phyloP scores from a whole-genome alignment of 2,888 invertebrate species.

The Zhengitettix transpicula region DNA sequence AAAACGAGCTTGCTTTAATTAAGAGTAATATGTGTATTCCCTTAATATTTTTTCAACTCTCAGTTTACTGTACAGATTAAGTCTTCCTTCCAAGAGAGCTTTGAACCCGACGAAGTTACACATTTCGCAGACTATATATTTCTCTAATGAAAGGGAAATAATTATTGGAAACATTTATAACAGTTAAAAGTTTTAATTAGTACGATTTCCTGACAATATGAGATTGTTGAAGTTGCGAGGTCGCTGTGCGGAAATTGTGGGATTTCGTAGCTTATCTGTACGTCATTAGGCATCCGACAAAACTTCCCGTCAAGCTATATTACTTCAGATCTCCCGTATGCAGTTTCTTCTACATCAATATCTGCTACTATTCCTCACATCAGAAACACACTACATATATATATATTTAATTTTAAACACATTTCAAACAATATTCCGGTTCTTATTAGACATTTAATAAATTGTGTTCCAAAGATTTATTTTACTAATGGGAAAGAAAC shows the following conservation, averaged over 20 bases:
- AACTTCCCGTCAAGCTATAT: too few species aligned
- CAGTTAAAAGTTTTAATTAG: conserved; percentile 10
- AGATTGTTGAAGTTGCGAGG: background rate
- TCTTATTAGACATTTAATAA: too few species aligned
- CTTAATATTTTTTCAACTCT: background rate
- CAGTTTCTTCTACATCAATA: too few species aligned
- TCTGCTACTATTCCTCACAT: too few species aligned
- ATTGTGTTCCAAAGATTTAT: too few species aligned
- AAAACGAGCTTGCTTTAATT: too few species aligned
- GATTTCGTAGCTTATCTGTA: conserved; percentile 3
- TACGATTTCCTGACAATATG: conserved; percentile 6
- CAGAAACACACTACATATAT: too few species aligned
- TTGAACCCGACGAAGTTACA: background rate
- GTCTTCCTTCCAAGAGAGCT: background rate
- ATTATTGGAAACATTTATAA: conserved; percentile 6
- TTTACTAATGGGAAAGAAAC: too few species aligned
- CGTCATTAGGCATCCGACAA: conserved; percentile 2
- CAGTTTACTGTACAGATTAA: background rate
- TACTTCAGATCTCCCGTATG: too few species aligned
- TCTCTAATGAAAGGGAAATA: background rate
- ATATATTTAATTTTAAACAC: too few species aligned
- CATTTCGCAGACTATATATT: background rate
- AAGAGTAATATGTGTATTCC: too few species aligned
- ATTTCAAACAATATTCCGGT: too few species aligned
- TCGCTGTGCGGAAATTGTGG: conserved; percentile 2